Evolutionary conservation across 2,888 invertebrate species (phyloP).

Genomic region (Piscicola geometra): DNA sequence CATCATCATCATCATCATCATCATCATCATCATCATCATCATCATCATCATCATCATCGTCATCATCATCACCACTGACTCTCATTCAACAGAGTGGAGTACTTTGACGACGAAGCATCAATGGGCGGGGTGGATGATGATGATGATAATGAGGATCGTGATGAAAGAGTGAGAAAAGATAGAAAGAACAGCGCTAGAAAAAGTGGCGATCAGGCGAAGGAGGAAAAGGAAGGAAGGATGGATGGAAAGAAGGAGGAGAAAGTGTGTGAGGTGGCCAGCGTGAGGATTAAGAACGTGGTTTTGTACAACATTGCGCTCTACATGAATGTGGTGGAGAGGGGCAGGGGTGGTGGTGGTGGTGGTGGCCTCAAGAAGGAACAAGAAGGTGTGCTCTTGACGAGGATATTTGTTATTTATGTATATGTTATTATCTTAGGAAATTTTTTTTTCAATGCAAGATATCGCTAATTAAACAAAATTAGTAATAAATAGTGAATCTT

Average conservation of each 20-base stretch:
- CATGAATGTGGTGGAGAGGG: slow-evolving; percentile 12
- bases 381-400: too few relatives aligned
- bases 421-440: not conserved
- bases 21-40: slow-evolving; percentile 34
- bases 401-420: not conserved
- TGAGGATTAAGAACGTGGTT: slow-evolving; percentile 13
- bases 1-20: slow-evolving; percentile 34
- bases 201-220: not conserved
- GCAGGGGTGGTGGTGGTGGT: not conserved
- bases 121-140: not conserved
- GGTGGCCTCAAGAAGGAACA: too few relatives aligned
- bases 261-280: slow-evolving; percentile 20
- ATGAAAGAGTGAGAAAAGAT: not conserved
- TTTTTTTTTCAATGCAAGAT: too few relatives aligned
- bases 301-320: not conserved
- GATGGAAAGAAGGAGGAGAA: slow-evolving; percentile 8
- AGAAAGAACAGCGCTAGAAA: not conserved
- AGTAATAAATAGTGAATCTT: not conserved
- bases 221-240: too few relatives aligned
- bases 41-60: slow-evolving; percentile 35
- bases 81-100: slow-evolving; percentile 27
- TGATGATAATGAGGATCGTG: not conserved
- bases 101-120: slow-evolving; percentile 22
- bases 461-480: not conserved
- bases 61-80: not conserved